Base-by-base conservation (phyloP, 1,140 invertebrate genomes). In the Akabosia matsudoensis region DNA sequence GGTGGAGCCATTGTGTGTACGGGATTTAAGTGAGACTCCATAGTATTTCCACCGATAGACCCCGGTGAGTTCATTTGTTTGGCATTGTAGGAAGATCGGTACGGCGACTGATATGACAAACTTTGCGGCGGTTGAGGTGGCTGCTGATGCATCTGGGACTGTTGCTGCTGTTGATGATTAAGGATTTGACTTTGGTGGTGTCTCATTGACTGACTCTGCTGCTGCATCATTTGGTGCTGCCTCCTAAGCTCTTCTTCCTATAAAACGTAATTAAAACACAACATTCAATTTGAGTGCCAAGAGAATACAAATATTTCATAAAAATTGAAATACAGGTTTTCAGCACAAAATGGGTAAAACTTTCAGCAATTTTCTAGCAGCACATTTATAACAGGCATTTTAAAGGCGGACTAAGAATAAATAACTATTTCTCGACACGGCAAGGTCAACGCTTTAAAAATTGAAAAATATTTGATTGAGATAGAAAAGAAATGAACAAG, bases 181-280 rank as follows among this genome's bases (percentile, higher is more conserved):
- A 16, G 54, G 2, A 79, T 73, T 61, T 80, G 77, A 45, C 83
- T 77, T 22, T 84, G 80, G 75, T 80, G 85, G 45, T 78, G 81
- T 30, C 31, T 67, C 61, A 67, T 30, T 30, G 61, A 30, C 28
- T 67, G 61, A n/a, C 31, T 67, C 74, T 85, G 83, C 73, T 82
- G 75, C 30, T 83, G 83, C 72, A 81, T 78, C 26, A 83, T 81
- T 71, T 85, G 83, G 61, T 83, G 84, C 79, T 85, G 84, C n/a
- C 84, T 83, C 71, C 84, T 85, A 34, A 84, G 80, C 70, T 87
- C 86, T 74, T 88, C 87, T 26, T 88, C 87, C 73, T 85, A 82
- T 82, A 79, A 79, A 70, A 7, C 37, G n/a, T n/a, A 45, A 18
- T 45, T 45, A 45, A 45, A 18, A 45, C 76, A 18, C 7, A 7